Conservation (phyloP, 1,140 invertebrate genomes). For the Bombus superbus region DNA sequence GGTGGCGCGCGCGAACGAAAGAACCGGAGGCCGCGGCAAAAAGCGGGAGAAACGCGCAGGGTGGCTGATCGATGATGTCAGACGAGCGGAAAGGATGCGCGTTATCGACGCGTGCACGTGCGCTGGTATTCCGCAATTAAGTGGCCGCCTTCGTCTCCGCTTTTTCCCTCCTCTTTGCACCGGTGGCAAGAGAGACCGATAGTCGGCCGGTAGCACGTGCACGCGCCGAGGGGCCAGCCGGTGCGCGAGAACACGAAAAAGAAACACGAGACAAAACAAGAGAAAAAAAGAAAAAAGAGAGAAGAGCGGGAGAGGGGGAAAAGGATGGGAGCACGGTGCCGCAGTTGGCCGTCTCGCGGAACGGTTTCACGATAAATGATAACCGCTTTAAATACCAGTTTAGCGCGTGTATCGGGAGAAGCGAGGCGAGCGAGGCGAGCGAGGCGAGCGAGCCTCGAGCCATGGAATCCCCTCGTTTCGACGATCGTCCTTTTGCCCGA, state of each 20-base stretch:
- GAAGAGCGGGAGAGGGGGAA: background rate
- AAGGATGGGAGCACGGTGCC: background rate
- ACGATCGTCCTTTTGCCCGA: conserved; percentile 7
- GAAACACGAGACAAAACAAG: no score
- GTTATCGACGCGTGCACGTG: conserved; percentile 57
- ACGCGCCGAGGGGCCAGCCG: conserved; percentile 10
- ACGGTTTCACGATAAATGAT: conserved; percentile 59
- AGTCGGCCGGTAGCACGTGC: conserved; percentile 43
- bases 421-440: background rate
- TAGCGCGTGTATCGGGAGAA: conserved; percentile 44
- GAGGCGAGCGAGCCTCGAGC: background rate
- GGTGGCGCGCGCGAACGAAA: background rate
- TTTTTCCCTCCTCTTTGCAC: conserved; percentile 2
- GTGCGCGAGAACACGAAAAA: conserved; percentile 24
- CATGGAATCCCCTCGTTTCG: conserved; percentile 32
- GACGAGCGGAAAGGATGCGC: conserved; percentile 41
- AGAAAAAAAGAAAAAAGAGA: no score
- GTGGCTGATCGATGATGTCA: conserved; percentile 56
- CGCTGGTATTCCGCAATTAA: conserved; percentile 62
- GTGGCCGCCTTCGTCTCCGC: conserved; percentile 12
- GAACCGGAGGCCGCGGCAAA: conserved; percentile 7
- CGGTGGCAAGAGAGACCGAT: background rate
- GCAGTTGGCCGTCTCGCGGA: conserved; percentile 37
- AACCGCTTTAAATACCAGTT: conserved; percentile 62
- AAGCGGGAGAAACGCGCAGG: conserved; percentile 22